phyloP scores from a whole-genome alignment of 2,113 vertebrate genomes.

The Stigmatopora nigra region DNA sequence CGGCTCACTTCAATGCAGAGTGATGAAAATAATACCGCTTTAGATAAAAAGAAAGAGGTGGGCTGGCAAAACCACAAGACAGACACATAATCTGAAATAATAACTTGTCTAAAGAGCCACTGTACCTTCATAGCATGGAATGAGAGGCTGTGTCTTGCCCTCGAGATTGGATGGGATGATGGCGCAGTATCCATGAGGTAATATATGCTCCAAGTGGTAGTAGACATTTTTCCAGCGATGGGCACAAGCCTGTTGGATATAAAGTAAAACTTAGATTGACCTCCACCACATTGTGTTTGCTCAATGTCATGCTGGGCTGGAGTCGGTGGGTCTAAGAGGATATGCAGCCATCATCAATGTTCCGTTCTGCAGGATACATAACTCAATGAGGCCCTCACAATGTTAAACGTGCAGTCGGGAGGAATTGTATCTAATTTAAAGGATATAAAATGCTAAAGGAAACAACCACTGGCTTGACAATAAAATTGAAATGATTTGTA shows the following conservation, averaged over 20 bases:
- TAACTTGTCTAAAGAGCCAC: not conserved
- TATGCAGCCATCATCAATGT: conserved; percentile 43
- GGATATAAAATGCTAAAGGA: not conserved
- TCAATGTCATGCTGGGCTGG: conserved; percentile 25
- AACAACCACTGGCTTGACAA: not conserved
- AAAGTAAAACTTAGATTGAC: conserved; percentile 12
- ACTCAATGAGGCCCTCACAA: not conserved
- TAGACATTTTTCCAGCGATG: conserved; percentile 98
- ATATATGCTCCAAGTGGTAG: conserved; percentile 85
- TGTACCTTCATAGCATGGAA: conserved; percentile 96
- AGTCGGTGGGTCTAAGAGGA: conserved; percentile 53
- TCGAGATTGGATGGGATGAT: conserved; percentile 86
- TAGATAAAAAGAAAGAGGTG: not conserved
- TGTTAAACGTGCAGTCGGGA: not conserved
- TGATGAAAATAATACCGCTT: not conserved
- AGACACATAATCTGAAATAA: conserved; percentile 20
- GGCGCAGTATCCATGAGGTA: conserved; percentile 92
- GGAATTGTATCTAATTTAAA: not conserved
- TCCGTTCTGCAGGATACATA: not conserved
- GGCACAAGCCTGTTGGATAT: conserved; percentile 80
- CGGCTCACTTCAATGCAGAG: not conserved
- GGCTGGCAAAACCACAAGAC: not conserved
- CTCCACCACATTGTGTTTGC: conserved; percentile 10
- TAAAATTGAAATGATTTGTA: not conserved
- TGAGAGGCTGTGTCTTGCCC: conserved; percentile 73